Base-by-base conservation (phyloP, 92 coral and sea anemone species). In the Heliopora coerulea region DNA sequence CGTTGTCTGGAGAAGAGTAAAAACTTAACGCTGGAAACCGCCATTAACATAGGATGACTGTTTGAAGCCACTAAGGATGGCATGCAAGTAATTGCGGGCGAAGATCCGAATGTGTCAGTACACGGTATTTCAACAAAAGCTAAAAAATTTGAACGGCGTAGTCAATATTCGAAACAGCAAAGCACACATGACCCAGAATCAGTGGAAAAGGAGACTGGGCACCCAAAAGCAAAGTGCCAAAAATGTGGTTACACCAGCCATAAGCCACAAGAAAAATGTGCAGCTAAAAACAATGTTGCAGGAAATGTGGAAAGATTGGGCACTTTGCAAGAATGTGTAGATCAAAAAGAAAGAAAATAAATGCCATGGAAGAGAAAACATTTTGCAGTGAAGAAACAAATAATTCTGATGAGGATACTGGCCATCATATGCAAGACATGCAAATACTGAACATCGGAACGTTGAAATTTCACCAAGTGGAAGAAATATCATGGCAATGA, bases 321-420 rank as follows among this genome's bases (percentile, higher is more conserved):
- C 83, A 83, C 30, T 83, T 83, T 34, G 65, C 76, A 40, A 35
- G 78, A 69, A 65, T 78, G 79, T 83, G 87, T 67, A 78, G 28
- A 78, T 62, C 79, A 0, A 24, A 11, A 19, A 58, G 50, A 62
- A 68, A 39, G 30, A 50, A 32, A 20, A 72, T 72, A 17, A 33
- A 40, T 46, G 56, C 12, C 73, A 39, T 68, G 63, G 78, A 44
- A 8, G 65, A 72, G 31, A 44, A 23, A 0, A 21, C 20, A n/a
- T 44, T 34, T 56, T 35, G 48, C 40, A 79, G 46, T 70, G 61
- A 68, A 0, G 61, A 54, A 34, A 21, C 24, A 54, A 41, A 41
- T 26, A 41, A 56, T 39, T 34, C 65, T 25, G 81, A 77, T 54
- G 41, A 74, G 20, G 81, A 77, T 49, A 63, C 46, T 20, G 25